These are phyloP conservation scores for Capreolus pygargus DNA, from an alignment of 2,113 vertebrate genomes.

Conservation along the genomic window DNA sequence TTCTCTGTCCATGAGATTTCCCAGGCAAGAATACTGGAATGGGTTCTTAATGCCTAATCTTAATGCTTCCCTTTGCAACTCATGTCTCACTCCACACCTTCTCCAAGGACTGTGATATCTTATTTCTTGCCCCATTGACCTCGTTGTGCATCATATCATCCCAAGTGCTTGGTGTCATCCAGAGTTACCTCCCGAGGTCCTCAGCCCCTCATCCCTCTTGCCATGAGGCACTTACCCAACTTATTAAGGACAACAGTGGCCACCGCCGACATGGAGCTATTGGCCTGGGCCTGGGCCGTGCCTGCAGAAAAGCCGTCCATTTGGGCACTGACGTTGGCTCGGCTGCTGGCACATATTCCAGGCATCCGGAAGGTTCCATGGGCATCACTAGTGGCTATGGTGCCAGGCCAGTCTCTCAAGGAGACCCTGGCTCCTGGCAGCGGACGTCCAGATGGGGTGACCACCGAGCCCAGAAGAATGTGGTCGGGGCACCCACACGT, in stretches of 20 bases:
- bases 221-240: conserved; percentile 82
- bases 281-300: conserved; percentile 74
- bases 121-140: neutral
- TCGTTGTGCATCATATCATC: neutral
- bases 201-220: neutral
- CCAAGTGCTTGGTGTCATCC: neutral
- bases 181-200: neutral
- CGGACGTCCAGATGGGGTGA: conserved; percentile 76
- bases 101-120: neutral
- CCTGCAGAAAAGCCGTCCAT: conserved; percentile 84
- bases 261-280: conserved; percentile 79
- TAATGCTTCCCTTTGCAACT: neutral
- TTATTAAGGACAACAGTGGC: conserved; percentile 82
- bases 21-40: neutral
- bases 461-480: conserved; percentile 83
- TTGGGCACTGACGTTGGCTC: conserved; percentile 79
- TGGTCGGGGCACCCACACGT: conserved; percentile 84
- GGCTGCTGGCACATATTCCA: conserved; percentile 82
- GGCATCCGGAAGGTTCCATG: conserved; percentile 82
- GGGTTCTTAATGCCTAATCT: neutral
- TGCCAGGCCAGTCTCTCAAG: conserved; percentile 75
- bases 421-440: conserved; percentile 83
- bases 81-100: neutral
- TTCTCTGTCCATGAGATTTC: neutral
- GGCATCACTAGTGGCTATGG: conserved; percentile 79